Percentiles rank a stretch among this genome's conserved stretches.
These are phyloP conservation scores for Bruchidius siliquastri DNA, from an alignment of 2,888 invertebrate species.

Conservation along the genomic window DNA sequence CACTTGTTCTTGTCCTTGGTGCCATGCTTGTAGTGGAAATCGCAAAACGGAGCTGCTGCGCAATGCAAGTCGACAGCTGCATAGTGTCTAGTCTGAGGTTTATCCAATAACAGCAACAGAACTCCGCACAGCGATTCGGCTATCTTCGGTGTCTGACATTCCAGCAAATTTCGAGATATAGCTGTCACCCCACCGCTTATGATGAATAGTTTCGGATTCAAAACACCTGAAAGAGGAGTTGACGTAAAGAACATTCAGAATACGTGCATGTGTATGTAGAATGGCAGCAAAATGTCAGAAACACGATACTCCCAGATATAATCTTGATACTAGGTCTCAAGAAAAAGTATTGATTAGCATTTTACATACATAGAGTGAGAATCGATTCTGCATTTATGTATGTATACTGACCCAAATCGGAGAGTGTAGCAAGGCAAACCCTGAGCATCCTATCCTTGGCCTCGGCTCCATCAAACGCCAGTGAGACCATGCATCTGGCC, in stretches of 20 bases:
- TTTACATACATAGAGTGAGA: no score
- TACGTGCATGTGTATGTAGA: no score
- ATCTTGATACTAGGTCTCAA: no score
- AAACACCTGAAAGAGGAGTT: slow-evolving; percentile 56
- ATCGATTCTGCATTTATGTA: no score
- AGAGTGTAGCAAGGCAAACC: slow-evolving; percentile 80
- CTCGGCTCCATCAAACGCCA: slow-evolving; percentile 69
- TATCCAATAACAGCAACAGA: slow-evolving; percentile 77
- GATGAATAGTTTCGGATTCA: slow-evolving; percentile 77
- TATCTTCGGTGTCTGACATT: slow-evolving; percentile 83
- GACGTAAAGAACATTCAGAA: no score
- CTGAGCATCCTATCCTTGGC: slow-evolving; percentile 80
- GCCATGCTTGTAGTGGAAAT: slow-evolving; percentile 73
- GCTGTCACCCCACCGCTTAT: slow-evolving; percentile 79
- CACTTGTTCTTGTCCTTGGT: slow-evolving; percentile 70
- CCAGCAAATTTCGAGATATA: slow-evolving; percentile 74
- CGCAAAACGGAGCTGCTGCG: slow-evolving; percentile 90
- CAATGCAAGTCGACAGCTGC: slow-evolving; percentile 79
- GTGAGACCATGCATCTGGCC: slow-evolving; percentile 74
- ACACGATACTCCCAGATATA: no score
- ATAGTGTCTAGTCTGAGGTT: slow-evolving; percentile 71
- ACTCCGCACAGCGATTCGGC: slow-evolving; percentile 88
- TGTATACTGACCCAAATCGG: slow-evolving; percentile 78
- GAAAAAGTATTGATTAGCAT: no score
- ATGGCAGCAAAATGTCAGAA: no score